Evolutionary conservation across 2,113 vertebrate genomes (phyloP), one percentile per base, ranked within the genome.

Genomic region (Alligator mississippiensis): DNA sequence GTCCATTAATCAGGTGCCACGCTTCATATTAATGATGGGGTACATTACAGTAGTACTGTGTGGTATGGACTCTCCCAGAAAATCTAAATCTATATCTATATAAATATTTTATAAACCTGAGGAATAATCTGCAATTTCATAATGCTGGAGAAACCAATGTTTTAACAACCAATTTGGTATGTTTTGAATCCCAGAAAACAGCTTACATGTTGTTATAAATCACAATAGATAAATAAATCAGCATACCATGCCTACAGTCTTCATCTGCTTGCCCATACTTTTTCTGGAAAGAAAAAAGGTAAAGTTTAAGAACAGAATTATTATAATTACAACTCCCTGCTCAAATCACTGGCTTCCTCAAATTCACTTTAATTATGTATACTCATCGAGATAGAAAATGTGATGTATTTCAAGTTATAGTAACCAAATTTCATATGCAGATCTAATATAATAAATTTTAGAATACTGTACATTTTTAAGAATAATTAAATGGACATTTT

Each of bases 191-290:
- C 91, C 82, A 92, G 70, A 94, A 74, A 97, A 90, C 80, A 93
- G 86, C 91, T 54, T 92, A 80, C 59, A 92, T 92, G 94, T 89
- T 78, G 82, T 86, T 86, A 94, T 47, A 95, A 85, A 92, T 77
- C 6, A 70, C 72, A 96, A 94, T 79, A 94, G 91, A 96, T 93
- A 93, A 94, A 93, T 82, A 93, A 96, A 95, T 60, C n/a, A 96
- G 90, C 99, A 98, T 98, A 99, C 99, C 99, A 97, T 99, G 98
- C 97, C 98, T 99, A 98, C 99, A 99, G 97, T 99, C 99, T 98
- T 99, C 99, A 98, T 99, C 99, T 96, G 99, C 99, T 98, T 99
- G 99, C 97, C 99, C 99, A 97, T 99, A 99, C 96, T 99, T 99
- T 98, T 99, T 99, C 99, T 99, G 98, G 96, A 98, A 97, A 94